Conservation (phyloP, 2,113 vertebrate species). For the Hypanus sabinus region DNA sequence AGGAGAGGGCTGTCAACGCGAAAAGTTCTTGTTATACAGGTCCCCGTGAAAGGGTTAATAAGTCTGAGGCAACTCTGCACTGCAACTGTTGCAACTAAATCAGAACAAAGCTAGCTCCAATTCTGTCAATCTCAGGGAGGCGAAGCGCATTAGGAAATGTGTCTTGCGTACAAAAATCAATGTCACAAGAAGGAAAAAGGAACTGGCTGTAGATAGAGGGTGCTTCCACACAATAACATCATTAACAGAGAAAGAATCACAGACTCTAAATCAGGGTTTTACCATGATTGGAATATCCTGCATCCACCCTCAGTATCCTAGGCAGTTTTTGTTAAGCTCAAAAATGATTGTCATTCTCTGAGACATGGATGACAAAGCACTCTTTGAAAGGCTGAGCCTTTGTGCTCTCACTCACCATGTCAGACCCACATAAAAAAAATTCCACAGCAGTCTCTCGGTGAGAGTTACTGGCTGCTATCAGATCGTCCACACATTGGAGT, state of each 20-base stretch:
- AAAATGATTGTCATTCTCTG: not conserved
- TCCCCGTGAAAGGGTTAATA: not conserved
- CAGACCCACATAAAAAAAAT: not conserved
- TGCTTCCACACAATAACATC: not conserved
- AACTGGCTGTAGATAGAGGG: not conserved
- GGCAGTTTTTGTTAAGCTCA: not conserved
- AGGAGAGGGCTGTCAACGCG: not conserved
- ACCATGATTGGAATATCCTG: not conserved
- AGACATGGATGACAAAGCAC: not conserved
- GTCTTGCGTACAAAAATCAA: not conserved
- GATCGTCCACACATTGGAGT: not conserved
- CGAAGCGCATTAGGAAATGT: not conserved
- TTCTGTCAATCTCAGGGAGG: not conserved
- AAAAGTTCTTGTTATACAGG: not conserved
- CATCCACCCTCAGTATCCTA: not conserved
- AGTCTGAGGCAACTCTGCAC: not conserved
- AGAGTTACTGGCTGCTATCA: not conserved
- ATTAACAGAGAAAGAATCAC: not conserved
- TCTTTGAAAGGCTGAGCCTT: not conserved
- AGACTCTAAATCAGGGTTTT: not conserved
- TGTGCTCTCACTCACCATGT: not conserved
- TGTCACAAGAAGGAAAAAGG: not conserved
- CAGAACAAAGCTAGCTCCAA: not conserved
- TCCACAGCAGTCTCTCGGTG: not conserved
- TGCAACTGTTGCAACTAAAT: not conserved